Conservation (phyloP, 2,888 invertebrate genomes). For the Chelonus formosanus region DNA sequence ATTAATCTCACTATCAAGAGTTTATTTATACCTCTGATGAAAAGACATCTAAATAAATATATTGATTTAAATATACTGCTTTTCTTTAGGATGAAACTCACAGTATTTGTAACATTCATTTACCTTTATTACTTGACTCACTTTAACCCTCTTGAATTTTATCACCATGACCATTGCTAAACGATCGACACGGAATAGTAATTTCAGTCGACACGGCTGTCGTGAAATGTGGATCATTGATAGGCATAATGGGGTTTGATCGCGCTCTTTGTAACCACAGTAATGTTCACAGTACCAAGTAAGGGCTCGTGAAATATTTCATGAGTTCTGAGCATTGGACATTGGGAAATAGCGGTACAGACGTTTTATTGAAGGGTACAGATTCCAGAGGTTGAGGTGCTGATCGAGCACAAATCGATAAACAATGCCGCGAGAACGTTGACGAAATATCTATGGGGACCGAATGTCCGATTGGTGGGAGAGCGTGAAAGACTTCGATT, state of each 20-base stretch:
- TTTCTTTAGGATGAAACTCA: too few relatives aligned
- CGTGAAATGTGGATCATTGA: slow-evolving; percentile 25
- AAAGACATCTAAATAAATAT: too few relatives aligned
- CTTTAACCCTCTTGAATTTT: slow-evolving; percentile 16
- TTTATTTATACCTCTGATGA: slow-evolving; percentile 16
- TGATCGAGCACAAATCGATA: slow-evolving; percentile 34
- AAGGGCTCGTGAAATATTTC: slow-evolving; percentile 16
- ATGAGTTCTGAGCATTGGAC: slow-evolving; percentile 12
- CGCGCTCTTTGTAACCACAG: not conserved
- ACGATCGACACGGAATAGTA: slow-evolving; percentile 32
- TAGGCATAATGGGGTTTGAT: slow-evolving; percentile 22
- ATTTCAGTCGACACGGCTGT: slow-evolving; percentile 30
- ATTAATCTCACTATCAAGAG: slow-evolving; percentile 31
- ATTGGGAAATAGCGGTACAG: slow-evolving; percentile 22
- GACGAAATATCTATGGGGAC: slow-evolving; percentile 43
- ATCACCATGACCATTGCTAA: slow-evolving; percentile 23
- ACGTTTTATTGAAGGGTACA: slow-evolving; percentile 14
- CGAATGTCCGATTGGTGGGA: slow-evolving; percentile 35
- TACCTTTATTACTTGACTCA: not conserved
- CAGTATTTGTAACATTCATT: too few relatives aligned
- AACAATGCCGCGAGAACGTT: slow-evolving; percentile 41
- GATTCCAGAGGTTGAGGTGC: slow-evolving; percentile 17
- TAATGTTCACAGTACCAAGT: not conserved
- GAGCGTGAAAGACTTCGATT: slow-evolving; percentile 43
- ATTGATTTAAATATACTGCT: too few relatives aligned